Base-by-base conservation (phyloP, 2,113 vertebrate genomes). In the Motacilla tschutschensis region DNA sequence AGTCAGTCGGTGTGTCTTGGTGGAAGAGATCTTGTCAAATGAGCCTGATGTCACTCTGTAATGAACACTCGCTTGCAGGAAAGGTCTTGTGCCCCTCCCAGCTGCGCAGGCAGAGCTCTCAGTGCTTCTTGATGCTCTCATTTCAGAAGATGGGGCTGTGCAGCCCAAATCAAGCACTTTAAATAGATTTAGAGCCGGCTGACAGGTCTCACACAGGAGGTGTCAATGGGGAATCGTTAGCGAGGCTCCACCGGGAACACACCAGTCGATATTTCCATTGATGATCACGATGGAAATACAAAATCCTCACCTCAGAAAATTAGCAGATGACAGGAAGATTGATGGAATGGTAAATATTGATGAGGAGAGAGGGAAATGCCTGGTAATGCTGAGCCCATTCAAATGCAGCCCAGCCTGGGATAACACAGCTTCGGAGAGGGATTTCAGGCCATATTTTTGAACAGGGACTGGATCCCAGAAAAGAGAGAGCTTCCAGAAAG, bases 331-430 rank as follows among this genome's bases (percentile, higher is more conserved):
- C 91, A 92, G 79, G 58, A 92, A 94, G 91, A 95, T 93, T 85
- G 91, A 91, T 93, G 87, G 11, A 69, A 85, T 3, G 12, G 91
- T 91, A 93, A 94, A 92, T 93, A 92, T 57, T 93, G 93, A 89
- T 83, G 79, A 83, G 84, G 79, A 85, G 83, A 78, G 70, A 87
- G 47, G 46, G 82, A 93, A 91, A 87, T 78, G 87, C 70, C 57
- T 47, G 73, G 57, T 57, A 85, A 63, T 79, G 87, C 65, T 19
- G 69, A 89, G 85, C 85, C 89, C 92, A 84, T 91, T 88, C 75
- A 88, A 54, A 59, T 18, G 60, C 60, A 87, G 89, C 82, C 87
- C 82, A 62, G 82, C 3, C 35, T 14, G 1, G 74, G 88, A 47
- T 6, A 77, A 54, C 22, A 12, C 66, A 65, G 63, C 57, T 55